These are phyloP conservation scores for Conistra vaccinii DNA, from an alignment of 2,888 invertebrate species.

Conservation along the genomic window DNA sequence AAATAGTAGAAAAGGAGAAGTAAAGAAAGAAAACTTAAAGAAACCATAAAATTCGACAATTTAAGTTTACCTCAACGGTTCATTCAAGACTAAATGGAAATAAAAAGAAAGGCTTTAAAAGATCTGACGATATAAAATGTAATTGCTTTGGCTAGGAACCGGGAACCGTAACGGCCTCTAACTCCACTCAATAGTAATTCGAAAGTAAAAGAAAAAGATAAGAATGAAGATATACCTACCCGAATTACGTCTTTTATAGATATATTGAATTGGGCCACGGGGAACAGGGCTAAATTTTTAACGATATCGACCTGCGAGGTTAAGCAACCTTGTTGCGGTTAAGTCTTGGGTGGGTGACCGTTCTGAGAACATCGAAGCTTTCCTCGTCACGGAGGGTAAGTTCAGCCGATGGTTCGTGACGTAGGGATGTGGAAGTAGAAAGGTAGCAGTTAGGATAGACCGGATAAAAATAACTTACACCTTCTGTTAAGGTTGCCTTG, in stretches of 20 bases:
- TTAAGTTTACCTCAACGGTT: constrained; percentile 42
- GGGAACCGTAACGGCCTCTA: constrained; percentile 57
- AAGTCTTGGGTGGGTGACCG: constrained; percentile 9
- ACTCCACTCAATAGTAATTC: constrained; percentile 58
- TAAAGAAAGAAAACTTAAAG: constrained; percentile 5
- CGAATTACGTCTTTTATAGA: constrained; percentile 41
- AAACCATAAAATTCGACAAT: constrained; percentile 36
- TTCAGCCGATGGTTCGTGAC: neutral
- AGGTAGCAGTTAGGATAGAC: neutral
- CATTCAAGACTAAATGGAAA: constrained; percentile 53
- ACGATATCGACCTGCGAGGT: constrained; percentile 20
- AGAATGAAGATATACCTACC: constrained; percentile 51
- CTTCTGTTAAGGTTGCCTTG: constrained; percentile 10
- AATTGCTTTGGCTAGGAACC: constrained; percentile 58
- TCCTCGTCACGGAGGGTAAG: neutral
- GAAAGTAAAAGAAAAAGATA: constrained; percentile 58
- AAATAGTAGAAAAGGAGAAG: neutral
- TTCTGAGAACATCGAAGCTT: neutral
- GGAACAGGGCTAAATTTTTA: constrained; percentile 33
- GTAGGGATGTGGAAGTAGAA: neutral
- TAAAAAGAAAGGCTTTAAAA: constrained; percentile 58
- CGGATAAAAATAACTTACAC: neutral
- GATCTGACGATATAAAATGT: constrained; percentile 61
- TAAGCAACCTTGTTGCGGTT: constrained; percentile 27
- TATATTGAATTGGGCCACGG: constrained; percentile 41